These are phyloP conservation scores for Drosophila repletoides DNA, from an alignment of 1,140 invertebrate genomes.

Conservation along the genomic window DNA sequence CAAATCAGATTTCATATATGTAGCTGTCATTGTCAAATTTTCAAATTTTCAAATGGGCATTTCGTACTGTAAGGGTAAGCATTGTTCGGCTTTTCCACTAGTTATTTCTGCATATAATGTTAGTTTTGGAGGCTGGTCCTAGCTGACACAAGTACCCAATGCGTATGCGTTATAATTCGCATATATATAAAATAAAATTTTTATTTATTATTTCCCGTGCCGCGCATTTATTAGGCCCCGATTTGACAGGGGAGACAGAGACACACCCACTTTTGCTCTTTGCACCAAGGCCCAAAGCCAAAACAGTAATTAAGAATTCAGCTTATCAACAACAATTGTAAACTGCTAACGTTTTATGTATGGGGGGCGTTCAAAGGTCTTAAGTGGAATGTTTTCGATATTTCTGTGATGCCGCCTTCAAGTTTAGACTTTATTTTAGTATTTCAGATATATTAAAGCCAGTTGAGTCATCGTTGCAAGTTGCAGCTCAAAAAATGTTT, in stretches of 20 bases:
- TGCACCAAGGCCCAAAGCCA: slow-evolving; percentile 7
- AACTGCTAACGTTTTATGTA: slow-evolving; percentile 20
- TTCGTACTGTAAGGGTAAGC: too few relatives aligned
- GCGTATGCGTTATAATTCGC: not conserved
- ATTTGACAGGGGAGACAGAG: not conserved
- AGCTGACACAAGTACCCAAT: not conserved
- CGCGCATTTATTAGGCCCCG: slow-evolving; percentile 2
- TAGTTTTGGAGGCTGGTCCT: slow-evolving; percentile 31
- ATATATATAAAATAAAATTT: not conserved
- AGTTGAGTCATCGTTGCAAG: too few relatives aligned
- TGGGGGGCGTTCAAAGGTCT: slow-evolving; percentile 17
- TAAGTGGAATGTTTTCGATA: not conserved
- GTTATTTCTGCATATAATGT: too few relatives aligned
- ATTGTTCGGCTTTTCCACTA: too few relatives aligned
- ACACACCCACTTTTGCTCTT: slow-evolving; percentile 47
- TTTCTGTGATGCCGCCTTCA: not conserved
- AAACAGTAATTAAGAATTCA: slow-evolving; percentile 15
- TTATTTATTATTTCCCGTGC: slow-evolving; percentile 3
- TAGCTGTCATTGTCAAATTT: too few relatives aligned
- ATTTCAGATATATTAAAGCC: not conserved
- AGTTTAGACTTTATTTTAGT: too few relatives aligned
- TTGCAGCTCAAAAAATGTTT: too few relatives aligned
- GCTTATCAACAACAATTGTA: slow-evolving; percentile 33
- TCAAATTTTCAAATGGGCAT: too few relatives aligned
- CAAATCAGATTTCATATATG: too few relatives aligned